Conservation (phyloP, 1,140 invertebrate genomes). For the Eulimnadia texana region DNA sequence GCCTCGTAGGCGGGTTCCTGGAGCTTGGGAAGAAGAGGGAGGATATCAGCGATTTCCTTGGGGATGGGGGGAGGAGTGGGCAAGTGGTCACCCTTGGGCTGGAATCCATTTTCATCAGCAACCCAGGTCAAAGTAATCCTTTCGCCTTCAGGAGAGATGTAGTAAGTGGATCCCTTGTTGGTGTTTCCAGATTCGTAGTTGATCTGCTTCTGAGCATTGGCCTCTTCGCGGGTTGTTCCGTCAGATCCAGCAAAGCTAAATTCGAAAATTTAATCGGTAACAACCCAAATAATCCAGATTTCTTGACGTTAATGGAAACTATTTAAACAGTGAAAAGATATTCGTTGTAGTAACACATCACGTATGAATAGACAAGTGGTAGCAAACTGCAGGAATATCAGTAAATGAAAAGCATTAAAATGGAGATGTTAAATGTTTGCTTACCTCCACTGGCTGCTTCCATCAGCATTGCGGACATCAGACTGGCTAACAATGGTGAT, state of each 20-base stretch:
- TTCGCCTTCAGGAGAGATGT: conserved; percentile 25
- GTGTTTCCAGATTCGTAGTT: conserved; percentile 36
- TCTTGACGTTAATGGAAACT: too few species aligned
- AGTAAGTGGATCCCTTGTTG: conserved; percentile 42
- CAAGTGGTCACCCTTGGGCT: conserved; percentile 39
- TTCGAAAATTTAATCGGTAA: background rate
- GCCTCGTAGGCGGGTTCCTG: conserved; percentile 4
- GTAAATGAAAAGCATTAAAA: background rate
- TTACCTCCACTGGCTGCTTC: conserved; percentile 3
- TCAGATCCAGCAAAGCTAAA: conserved; percentile 23
- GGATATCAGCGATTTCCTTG: conserved; percentile 11
- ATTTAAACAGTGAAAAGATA: too few species aligned
- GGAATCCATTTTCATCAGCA: conserved; percentile 52
- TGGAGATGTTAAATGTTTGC: background rate
- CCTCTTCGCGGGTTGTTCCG: conserved; percentile 37
- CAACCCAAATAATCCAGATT: background rate
- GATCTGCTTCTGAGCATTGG: conserved; percentile 35
- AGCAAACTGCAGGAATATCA: background rate
- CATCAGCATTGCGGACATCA: conserved; percentile 4
- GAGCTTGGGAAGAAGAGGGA: conserved; percentile 1
- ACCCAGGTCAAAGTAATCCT: conserved; percentile 34
- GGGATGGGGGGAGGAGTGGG: conserved; percentile 44
- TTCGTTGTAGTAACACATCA: too few species aligned
- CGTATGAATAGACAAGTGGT: too few species aligned
- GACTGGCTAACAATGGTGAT: conserved; percentile 9